phyloP scores from a whole-genome alignment of 30 jellyfish, hydroid and myxozoan species.

The Mastigias papua region DNA sequence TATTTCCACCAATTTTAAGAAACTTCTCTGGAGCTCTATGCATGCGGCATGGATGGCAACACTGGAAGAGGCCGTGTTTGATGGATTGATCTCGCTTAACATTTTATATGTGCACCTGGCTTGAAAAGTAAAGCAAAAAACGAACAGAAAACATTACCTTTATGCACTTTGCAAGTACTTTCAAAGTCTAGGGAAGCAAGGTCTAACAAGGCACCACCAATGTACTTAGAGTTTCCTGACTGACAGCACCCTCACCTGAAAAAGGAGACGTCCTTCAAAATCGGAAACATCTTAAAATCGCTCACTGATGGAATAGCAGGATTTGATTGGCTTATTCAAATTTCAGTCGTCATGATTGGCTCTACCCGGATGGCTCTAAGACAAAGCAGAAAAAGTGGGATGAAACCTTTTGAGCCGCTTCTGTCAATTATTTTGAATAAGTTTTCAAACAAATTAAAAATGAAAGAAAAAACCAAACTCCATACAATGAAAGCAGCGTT shows the following conservation, averaged over 20 bases:
- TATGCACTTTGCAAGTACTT: neutral
- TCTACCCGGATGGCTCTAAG: neutral
- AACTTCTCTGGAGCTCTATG: neutral
- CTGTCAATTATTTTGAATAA: no score
- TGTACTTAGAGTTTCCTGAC: no score
- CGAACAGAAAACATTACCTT: neutral
- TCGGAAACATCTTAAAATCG: neutral
- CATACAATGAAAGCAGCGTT: no score
- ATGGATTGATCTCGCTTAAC: no score
- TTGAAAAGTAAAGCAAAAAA: neutral
- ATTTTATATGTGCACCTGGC: no score
- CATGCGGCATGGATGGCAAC: neutral
- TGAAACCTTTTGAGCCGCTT: neutral
- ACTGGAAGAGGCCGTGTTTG: no score
- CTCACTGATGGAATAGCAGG: neutral
- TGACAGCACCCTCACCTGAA: no score
- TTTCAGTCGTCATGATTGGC: neutral
- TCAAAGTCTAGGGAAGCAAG: neutral
- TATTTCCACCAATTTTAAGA: neutral
- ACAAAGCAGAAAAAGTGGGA: neutral
- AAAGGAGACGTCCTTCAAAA: neutral
- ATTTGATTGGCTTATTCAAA: constrained; percentile 1
- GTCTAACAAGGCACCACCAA: no score
- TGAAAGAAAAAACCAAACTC: no score
- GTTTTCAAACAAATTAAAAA: no score